Evolutionary conservation across 2,797 vertebrate species (phyloP).

Genomic region (Danionella dracula): DNA sequence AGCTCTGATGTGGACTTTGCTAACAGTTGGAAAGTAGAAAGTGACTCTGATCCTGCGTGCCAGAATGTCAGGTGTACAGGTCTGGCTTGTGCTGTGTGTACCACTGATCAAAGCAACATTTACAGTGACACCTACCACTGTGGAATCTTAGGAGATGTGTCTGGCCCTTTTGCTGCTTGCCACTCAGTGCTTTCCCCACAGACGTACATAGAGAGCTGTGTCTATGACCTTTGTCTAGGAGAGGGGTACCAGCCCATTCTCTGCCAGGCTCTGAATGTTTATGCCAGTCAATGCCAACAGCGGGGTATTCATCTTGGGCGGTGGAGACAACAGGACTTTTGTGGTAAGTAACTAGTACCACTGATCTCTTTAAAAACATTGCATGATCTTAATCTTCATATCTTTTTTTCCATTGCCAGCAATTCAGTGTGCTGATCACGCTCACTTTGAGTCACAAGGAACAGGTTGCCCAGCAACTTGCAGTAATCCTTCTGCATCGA

Average conservation of each 20-base stretch:
- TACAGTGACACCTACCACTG: conserved; percentile 47
- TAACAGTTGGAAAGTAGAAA: conserved; percentile 52
- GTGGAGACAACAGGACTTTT: conserved; percentile 59
- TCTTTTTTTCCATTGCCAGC: conserved; percentile 38
- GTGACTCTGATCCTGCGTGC: conserved; percentile 43
- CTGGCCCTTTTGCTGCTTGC: conserved; percentile 60
- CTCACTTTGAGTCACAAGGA: conserved; percentile 58
- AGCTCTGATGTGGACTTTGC: conserved; percentile 55
- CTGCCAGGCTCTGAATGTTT: conserved; percentile 57
- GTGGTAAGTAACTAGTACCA: conserved; percentile 66
- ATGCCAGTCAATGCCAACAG: conserved; percentile 61
- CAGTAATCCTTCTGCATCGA: conserved; percentile 44
- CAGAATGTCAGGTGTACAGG: conserved; percentile 32
- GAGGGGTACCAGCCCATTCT: conserved; percentile 57
- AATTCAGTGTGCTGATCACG: conserved; percentile 57
- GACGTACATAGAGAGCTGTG: conserved; percentile 53
- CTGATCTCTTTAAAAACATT: too few species aligned
- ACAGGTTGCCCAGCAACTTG: conserved; percentile 63
- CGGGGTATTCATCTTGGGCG: conserved; percentile 36
- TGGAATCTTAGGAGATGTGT: conserved; percentile 48
- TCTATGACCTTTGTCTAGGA: conserved; percentile 59
- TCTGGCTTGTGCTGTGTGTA: conserved; percentile 42
- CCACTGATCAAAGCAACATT: neutral
- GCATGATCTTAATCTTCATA: neutral
- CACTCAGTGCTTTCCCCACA: conserved; percentile 34